Evolutionary conservation across 2,888 invertebrate species (phyloP).

Genomic region (Yponomeuta malinellus): DNA sequence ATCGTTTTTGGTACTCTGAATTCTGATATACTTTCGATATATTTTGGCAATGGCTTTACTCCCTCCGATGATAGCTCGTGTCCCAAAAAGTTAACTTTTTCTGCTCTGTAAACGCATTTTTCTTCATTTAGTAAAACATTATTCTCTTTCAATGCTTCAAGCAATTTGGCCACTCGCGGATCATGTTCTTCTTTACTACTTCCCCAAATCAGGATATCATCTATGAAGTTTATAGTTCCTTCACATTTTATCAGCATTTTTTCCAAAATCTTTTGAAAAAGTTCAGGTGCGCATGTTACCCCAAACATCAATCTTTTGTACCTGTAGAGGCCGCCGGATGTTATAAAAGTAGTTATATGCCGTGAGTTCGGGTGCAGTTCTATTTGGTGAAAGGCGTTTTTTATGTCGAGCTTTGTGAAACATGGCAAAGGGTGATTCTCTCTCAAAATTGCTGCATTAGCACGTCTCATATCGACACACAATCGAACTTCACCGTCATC

Average conservation of each 20-base stretch:
- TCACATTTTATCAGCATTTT: constrained; percentile 33
- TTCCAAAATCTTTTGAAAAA: constrained; percentile 46
- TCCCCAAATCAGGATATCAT: constrained; percentile 39
- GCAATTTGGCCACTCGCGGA: constrained; percentile 6
- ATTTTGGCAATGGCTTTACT: constrained; percentile 15
- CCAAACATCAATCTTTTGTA: constrained; percentile 49
- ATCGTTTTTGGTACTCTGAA: constrained; percentile 15
- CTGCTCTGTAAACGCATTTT: constrained; percentile 14
- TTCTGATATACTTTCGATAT: constrained; percentile 10
- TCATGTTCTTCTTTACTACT: constrained; percentile 10
- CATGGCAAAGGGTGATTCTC: constrained; percentile 23
- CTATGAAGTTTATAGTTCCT: constrained; percentile 38
- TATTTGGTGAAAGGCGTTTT: constrained; percentile 41
- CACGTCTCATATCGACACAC: constrained; percentile 20
- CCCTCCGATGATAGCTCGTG: constrained; percentile 16
- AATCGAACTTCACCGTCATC: constrained; percentile 24
- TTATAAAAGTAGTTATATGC: constrained; percentile 43
- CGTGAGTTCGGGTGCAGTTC: constrained; percentile 32
- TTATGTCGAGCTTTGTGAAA: constrained; percentile 37
- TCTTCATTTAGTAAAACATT: constrained; percentile 12
- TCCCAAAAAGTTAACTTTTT: constrained; percentile 16
- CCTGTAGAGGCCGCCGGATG: constrained; percentile 35
- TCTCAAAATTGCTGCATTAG: constrained; percentile 28
- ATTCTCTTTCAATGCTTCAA: constrained; percentile 9
- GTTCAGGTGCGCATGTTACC: constrained; percentile 47